Evolutionary conservation across 2,113 vertebrate species (phyloP).

Genomic region (Dipodomys spectabilis): DNA sequence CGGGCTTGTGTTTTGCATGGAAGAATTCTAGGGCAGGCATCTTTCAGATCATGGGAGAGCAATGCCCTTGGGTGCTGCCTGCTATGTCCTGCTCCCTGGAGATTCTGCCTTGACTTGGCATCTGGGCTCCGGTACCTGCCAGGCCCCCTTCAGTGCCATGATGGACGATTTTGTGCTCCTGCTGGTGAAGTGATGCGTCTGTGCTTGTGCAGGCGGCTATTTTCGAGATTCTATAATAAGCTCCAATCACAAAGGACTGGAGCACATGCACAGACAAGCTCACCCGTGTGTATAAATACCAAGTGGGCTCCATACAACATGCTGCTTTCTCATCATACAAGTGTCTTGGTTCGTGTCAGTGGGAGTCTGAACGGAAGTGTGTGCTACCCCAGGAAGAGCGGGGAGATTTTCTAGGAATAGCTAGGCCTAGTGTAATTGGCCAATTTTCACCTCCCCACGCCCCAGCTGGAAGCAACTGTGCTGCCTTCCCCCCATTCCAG

Average conservation of each 20-base stretch:
- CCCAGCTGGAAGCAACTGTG: background rate
- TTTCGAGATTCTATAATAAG: slow-evolving; percentile 79
- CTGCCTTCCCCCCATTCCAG: background rate
- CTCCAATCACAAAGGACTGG: slow-evolving; percentile 71
- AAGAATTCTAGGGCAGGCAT: slow-evolving; percentile 72
- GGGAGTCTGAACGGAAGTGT: background rate
- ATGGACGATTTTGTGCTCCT: slow-evolving; percentile 63
- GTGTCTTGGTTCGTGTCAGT: slow-evolving; percentile 44
- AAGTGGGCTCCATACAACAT: slow-evolving; percentile 10
- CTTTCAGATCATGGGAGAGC: slow-evolving; percentile 29
- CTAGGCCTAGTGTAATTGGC: background rate
- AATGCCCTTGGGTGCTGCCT: slow-evolving; percentile 58
- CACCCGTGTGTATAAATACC: slow-evolving; percentile 68
- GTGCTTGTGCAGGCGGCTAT: slow-evolving; percentile 75
- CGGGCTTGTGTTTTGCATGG: slow-evolving; percentile 68
- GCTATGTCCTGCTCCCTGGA: background rate
- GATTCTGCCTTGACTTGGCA: slow-evolving; percentile 41
- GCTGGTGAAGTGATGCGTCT: slow-evolving; percentile 63
- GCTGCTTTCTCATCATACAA: slow-evolving; percentile 74
- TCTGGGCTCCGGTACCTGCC: slow-evolving; percentile 7
- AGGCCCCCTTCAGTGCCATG: slow-evolving; percentile 60
- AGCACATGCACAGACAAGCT: slow-evolving; percentile 71
- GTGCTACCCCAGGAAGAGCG: slow-evolving; percentile 25
- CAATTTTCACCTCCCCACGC: background rate
- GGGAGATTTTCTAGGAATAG: slow-evolving; percentile 59